Base-by-base conservation (phyloP, 2,113 vertebrate species). In the Misgurnus mizolepis region DNA sequence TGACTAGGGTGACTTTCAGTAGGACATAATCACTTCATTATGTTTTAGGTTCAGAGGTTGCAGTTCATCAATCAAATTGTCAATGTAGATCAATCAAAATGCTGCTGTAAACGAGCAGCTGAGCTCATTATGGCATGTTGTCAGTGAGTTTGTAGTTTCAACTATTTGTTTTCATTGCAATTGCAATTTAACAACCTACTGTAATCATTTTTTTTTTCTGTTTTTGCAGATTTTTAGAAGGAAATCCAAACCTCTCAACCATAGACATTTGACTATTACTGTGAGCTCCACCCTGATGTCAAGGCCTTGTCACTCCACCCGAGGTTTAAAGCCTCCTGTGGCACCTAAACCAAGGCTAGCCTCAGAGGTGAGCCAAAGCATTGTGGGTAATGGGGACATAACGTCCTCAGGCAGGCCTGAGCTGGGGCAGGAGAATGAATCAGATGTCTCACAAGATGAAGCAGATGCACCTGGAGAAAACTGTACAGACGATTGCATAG, bases 301-400 rank as follows among this genome's bases (percentile, higher is more conserved):
- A 87, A 93, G 89, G 78, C 88, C 93, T 43, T 92, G 90, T 87
- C 91, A 89, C 81, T 88, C 91, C 86, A 88, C 92, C 39, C 91
- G 92, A 88, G 95, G 95, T 69, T 92, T 94, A 9, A 98, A 97
- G 84, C 97, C 96, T 89, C 95, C 95, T 60, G 94, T 97, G 0
- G 94, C 96, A 78, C 96, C 96, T 0, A 99, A 98, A 86, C 96
- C 97, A 82, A 94, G 91, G 83, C 85, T 95, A 72, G 87, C 90
- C 5, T 62, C 87, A 82, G 88, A 92, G 68, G 65, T 90, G 61
- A 80, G 87, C 80, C 85, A 96, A 72, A 92, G 85, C 84, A 92
- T 89, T 62, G 92, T 88, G 76, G 85, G 92, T 49, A 98, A 98
- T 66, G 96, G 96, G 71, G 92, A 93, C 83, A 74, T 95, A 81